phyloP scores from a whole-genome alignment of 2,113 vertebrate genomes.

The Phalacrocorax carbo region DNA sequence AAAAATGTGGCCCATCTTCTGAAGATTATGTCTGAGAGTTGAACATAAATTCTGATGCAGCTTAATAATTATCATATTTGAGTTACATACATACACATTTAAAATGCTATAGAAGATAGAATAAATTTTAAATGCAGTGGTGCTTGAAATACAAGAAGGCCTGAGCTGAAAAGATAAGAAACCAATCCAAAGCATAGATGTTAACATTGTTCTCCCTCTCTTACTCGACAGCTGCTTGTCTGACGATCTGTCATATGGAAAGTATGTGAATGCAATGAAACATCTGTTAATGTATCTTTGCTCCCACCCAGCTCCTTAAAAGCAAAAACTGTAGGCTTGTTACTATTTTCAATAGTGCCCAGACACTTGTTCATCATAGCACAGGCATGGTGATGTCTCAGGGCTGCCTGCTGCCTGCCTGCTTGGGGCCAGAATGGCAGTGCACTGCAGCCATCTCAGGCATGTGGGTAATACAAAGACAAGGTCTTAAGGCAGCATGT shows the following conservation, averaged over 20 bases:
- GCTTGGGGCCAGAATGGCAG: neutral
- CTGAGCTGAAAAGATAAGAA: constrained; percentile 39
- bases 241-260: constrained; percentile 38
- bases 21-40: neutral
- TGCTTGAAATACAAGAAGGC: constrained; percentile 22
- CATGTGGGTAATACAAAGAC: neutral
- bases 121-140: neutral
- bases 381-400: neutral
- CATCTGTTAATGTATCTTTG: constrained; percentile 19
- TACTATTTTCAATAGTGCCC: constrained; percentile 45
- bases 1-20: neutral
- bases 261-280: constrained; percentile 41
- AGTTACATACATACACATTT: neutral
- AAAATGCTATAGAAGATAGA: neutral
- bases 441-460: neutral
- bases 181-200: neutral
- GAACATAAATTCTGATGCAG: neutral
- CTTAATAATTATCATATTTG: neutral
- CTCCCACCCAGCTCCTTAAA: constrained; percentile 33
- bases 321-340: constrained; percentile 21
- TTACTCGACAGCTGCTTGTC: constrained; percentile 62
- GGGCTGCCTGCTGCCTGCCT: constrained; percentile 7
- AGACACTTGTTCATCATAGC: constrained; percentile 15
- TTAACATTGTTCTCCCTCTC: neutral
- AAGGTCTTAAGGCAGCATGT: neutral